phyloP scores from a whole-genome alignment of 2,888 invertebrate species.

The Lasioglossum oenotherae region DNA sequence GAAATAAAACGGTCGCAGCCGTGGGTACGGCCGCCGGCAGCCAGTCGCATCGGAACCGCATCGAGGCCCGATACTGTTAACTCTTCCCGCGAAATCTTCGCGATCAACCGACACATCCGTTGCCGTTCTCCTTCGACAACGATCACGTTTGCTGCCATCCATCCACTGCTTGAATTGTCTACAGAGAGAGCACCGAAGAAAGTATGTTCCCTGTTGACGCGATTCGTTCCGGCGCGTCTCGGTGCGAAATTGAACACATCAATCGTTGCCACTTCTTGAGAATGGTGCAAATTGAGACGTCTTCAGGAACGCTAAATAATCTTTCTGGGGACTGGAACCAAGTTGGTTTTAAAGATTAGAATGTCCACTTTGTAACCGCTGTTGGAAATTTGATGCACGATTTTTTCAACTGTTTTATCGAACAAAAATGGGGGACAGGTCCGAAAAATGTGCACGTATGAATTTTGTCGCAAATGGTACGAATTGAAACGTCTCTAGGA shows the following conservation, averaged over 20 bases:
- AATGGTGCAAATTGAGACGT: neutral
- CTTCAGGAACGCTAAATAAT: neutral
- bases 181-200: neutral
- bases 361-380: neutral
- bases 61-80: constrained; percentile 71
- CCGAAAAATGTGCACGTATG: too few species aligned
- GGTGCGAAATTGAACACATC: neutral
- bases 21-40: constrained; percentile 64
- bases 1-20: constrained; percentile 53
- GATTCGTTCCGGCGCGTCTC: neutral
- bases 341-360: neutral
- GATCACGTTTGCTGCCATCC: neutral
- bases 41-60: constrained; percentile 66
- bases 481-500: too few species aligned
- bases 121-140: constrained; percentile 21
- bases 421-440: too few species aligned
- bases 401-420: too few species aligned
- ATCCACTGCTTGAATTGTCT: neutral
- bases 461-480: too few species aligned
- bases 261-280: neutral
- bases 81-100: constrained; percentile 47
- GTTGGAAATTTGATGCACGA: neutral
- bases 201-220: neutral
- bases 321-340: neutral
- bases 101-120: constrained; percentile 28